Evolutionary conservation across 2,113 vertebrate species (phyloP), one percentile per base, ranked within the genome.

Genomic region (Mormyrus iriodes): DNA sequence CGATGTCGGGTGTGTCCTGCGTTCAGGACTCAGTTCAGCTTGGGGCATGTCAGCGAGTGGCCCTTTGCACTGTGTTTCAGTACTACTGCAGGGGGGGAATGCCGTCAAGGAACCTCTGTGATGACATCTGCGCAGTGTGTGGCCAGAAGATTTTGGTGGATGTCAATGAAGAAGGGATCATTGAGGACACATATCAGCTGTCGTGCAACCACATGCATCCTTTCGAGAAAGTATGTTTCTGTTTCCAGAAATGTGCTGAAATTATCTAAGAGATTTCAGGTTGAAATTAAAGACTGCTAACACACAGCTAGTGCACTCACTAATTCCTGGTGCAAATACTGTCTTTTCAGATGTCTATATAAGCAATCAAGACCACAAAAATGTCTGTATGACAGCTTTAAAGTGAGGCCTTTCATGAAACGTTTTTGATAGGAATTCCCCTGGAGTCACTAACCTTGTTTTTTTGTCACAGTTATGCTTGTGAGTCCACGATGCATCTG

Each of bases 111-210:
- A 96, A 91, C 73, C 90, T 96, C 88, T 93, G 90, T 4, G 79
- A 89, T 1, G 89, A 95, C 48, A 95, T 96, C 92, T 96, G 94
- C 0, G 91, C 94, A 0, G 92, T 96, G 83, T 95, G 95, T 0
- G 91, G 95, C 69, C 95, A 98, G 93, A 95, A 94, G 94, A 94
- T 95, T 89, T 92, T 96, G 86, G 95, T 96, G 92, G 94, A 94
- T 17, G 91, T 95, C 61, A 93, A 95, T 85, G 95, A 97, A 88
- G 95, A 97, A 90, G 93, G 95, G 1, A 93, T 97, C 0, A 95
- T 90, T 48, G 96, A 97, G 87, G 96, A 97, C 93, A 97, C 95
- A 55, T 96, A 95, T 93, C 95, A 96, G 93, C 96, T 97, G 19
- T 96, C 96, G 10, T 97, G 95, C 76, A 95, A 93, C 91, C 96